Evolutionary conservation across 2,797 vertebrate species (phyloP), one percentile per base, ranked within the genome.

Genomic region (Labroides dimidiatus): DNA sequence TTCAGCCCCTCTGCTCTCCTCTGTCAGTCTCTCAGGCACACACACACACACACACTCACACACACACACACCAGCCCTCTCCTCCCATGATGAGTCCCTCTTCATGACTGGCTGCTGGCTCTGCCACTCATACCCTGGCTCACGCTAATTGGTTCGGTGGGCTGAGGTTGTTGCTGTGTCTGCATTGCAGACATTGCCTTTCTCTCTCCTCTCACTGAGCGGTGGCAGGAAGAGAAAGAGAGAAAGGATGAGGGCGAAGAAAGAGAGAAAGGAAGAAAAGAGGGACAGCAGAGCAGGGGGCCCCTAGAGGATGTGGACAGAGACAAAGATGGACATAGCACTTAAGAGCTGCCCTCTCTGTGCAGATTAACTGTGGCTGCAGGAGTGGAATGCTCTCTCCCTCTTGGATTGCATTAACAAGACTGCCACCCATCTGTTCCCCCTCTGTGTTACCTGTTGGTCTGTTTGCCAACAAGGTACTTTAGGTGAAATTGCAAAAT

Each of bases 161-260:
- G 69, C 81, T 48, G 85, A 85, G 88, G 88, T 90, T 91, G 91
- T 93, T 93, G 90, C 91, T 84, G 91, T 91, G 90, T 92, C 91
- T 92, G 92, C 92, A 92, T 85, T 93, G 91, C 92, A 92, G 92
- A 90, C n/a, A 86, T 69, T 88, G 84, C 87, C 82, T 39, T 39
- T 87, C 77, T 86, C 82, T 78, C 68, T 84, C 72, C 62, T 50
- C 60, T 62, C 77, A 30, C 80, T 69, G 27, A 72, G 65, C 24
- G 37, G 74, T 78, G 64, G 65, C 57, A 75, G 67, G 64, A 64
- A 57, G 81, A 84, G 75, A 44, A 79, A 84, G 75, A 44, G 70
- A 75, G 48, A 52, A 73, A 47, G 58, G 55, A 53, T 69, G 58
- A 69, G 52, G 47, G 14, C 15, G 13, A 30, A 7, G 20, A 30